These are phyloP conservation scores for Drosophila mulleri DNA, from an alignment of 2,888 invertebrate species.

Conservation along the genomic window DNA sequence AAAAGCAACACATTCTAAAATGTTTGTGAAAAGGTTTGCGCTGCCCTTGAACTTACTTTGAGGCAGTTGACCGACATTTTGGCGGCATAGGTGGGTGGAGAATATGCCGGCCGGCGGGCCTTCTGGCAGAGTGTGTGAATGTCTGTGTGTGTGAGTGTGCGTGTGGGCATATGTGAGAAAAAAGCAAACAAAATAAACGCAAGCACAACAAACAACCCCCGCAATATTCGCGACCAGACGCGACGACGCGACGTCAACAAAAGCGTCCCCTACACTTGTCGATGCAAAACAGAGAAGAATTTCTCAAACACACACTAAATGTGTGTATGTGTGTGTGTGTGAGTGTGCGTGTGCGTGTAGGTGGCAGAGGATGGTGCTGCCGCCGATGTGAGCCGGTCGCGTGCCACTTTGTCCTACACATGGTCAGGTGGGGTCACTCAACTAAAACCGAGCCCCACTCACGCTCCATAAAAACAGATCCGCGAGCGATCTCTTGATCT, in stretches of 20 bases:
- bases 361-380: constrained; percentile 46
- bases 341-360: constrained; percentile 46
- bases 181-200: constrained; percentile 47
- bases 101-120: constrained; percentile 33
- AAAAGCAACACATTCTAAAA: constrained; percentile 21
- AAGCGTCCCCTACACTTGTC: constrained; percentile 68
- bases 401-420: constrained; percentile 76
- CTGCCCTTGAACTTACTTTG: constrained; percentile 54
- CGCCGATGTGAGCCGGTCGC: constrained; percentile 57
- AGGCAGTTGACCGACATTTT: constrained; percentile 71
- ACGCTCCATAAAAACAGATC: constrained; percentile 73
- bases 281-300: constrained; percentile 64
- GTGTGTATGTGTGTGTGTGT: constrained; percentile 26
- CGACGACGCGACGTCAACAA: constrained; percentile 61
- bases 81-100: constrained; percentile 67
- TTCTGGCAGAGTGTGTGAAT: constrained; percentile 9
- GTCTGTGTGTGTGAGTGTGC: constrained; percentile 4
- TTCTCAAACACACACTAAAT: constrained; percentile 29
- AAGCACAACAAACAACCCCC: constrained; percentile 71
- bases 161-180: constrained; percentile 38
- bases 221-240: constrained; percentile 72
- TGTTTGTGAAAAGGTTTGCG: constrained; percentile 31
- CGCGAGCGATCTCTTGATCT: constrained; percentile 9
- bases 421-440: constrained; percentile 64
- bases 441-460: constrained; percentile 57